phyloP scores from a whole-genome alignment of 2,888 invertebrate genomes.

The Margaritifera margaritifera region DNA sequence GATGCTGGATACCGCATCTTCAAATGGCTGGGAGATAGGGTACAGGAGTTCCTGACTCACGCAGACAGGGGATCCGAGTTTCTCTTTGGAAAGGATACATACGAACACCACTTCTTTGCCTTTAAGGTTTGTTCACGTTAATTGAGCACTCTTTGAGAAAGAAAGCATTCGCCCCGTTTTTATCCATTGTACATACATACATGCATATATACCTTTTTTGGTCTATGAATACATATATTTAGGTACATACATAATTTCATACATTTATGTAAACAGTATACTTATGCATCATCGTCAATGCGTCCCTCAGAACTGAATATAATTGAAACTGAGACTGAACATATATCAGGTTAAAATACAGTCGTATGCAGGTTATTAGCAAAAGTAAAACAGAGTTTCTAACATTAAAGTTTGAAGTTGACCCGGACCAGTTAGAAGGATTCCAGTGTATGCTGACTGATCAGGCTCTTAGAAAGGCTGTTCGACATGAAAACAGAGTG shows the following conservation, averaged over 20 bases:
- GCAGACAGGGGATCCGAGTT: slow-evolving; percentile 87
- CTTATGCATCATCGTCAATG: neutral
- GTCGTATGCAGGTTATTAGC: too few relatives aligned
- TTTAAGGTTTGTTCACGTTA: slow-evolving; percentile 80
- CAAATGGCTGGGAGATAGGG: slow-evolving; percentile 80
- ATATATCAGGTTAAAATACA: too few relatives aligned
- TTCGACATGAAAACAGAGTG: too few relatives aligned
- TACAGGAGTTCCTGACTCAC: slow-evolving; percentile 85
- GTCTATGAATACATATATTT: slow-evolving; percentile 6
- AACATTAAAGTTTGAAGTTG: too few relatives aligned
- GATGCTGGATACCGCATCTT: slow-evolving; percentile 78
- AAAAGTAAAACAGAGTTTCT: too few relatives aligned
- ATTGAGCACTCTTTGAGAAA: slow-evolving; percentile 11
- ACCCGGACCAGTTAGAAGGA: too few relatives aligned
- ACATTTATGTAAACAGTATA: neutral
- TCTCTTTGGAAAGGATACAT: slow-evolving; percentile 80
- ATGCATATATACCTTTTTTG: slow-evolving; percentile 7
- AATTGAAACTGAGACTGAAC: too few relatives aligned
- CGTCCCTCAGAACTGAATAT: too few relatives aligned
- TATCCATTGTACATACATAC: neutral
- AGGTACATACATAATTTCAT: neutral
- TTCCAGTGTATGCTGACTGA: too few relatives aligned
- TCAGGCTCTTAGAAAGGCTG: too few relatives aligned
- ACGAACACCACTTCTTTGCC: slow-evolving; percentile 81
- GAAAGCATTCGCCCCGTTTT: too few relatives aligned